Conservation (phyloP, 2,888 invertebrate genomes). For the Hedya salicella region DNA sequence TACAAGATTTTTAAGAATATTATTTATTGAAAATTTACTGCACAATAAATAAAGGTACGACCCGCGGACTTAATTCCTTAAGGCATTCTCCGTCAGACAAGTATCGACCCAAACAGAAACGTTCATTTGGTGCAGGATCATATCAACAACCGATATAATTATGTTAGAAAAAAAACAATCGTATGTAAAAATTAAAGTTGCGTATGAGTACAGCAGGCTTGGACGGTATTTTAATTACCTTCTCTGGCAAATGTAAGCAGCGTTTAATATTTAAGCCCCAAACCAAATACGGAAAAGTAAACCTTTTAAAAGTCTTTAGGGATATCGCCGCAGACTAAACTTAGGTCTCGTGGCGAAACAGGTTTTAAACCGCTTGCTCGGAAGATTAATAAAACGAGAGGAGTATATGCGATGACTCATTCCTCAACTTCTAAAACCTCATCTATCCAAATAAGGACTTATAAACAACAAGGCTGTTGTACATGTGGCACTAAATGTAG, state of each 20-base stretch:
- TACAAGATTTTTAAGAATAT: too few relatives aligned
- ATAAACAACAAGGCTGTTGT: slow-evolving; percentile 35
- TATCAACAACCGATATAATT: too few relatives aligned
- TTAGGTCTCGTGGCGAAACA: slow-evolving; percentile 16
- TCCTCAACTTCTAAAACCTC: slow-evolving; percentile 27
- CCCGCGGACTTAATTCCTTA: too few relatives aligned
- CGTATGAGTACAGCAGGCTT: background rate
- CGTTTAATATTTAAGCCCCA: background rate
- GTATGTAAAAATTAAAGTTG: too few relatives aligned
- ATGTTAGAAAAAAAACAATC: too few relatives aligned
- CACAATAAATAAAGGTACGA: too few relatives aligned
- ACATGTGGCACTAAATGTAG: background rate
- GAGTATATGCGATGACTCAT: slow-evolving; percentile 31
- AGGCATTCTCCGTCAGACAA: too few relatives aligned
- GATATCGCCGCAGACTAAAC: background rate
- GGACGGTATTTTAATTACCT: background rate
- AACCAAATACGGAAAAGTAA: slow-evolving; percentile 17
- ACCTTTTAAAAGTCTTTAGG: slow-evolving; percentile 13
- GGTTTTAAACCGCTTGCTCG: slow-evolving; percentile 7
- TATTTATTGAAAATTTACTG: too few relatives aligned
- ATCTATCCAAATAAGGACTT: slow-evolving; percentile 32
- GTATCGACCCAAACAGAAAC: too few relatives aligned
- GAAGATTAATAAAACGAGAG: slow-evolving; percentile 4
- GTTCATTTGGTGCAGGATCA: too few relatives aligned
- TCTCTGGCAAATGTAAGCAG: background rate